phyloP scores from a whole-genome alignment of 2,888 invertebrate genomes.

The Drosophila mayaguana region DNA sequence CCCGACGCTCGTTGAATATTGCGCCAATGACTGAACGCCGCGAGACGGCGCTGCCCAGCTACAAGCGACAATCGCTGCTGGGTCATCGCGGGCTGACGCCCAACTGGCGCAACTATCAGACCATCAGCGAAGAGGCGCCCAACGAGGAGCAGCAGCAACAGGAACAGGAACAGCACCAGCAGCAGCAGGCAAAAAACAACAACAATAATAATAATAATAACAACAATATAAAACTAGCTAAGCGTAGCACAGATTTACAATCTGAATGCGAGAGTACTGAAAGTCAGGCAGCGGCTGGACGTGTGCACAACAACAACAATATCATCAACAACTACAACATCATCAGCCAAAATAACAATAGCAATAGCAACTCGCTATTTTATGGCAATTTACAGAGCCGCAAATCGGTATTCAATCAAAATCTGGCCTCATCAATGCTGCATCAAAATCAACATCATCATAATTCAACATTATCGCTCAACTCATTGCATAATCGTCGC shows the following conservation, averaged over 20 bases:
- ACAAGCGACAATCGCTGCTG: slow-evolving; percentile 72
- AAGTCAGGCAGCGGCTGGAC: slow-evolving; percentile 30
- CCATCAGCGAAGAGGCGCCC: slow-evolving; percentile 59
- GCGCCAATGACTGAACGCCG: slow-evolving; percentile 62
- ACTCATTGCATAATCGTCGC: slow-evolving; percentile 81
- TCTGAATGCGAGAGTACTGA: slow-evolving; percentile 59
- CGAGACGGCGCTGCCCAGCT: slow-evolving; percentile 53
- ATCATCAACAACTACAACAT: not conserved
- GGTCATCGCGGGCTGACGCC: slow-evolving; percentile 31
- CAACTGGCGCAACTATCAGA: slow-evolving; percentile 60
- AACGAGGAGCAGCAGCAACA: slow-evolving; percentile 35
- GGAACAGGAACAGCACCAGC: not conserved
- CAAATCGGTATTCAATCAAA: slow-evolving; percentile 82
- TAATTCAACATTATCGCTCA: slow-evolving; percentile 84
- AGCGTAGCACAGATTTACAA: slow-evolving; percentile 45
- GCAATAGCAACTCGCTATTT: slow-evolving; percentile 73
- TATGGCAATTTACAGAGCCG: slow-evolving; percentile 83
- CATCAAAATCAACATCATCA: slow-evolving; percentile 61
- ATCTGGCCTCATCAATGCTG: slow-evolving; percentile 16
- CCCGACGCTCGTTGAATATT: slow-evolving; percentile 82
- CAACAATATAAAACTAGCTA: slow-evolving; percentile 39
- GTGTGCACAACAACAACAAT: slow-evolving; percentile 28
- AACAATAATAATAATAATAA: slow-evolving; percentile 42
- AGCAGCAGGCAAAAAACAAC: slow-evolving; percentile 16
- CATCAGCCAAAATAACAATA: slow-evolving; percentile 22